phyloP scores from a whole-genome alignment of 2,888 invertebrate genomes.

The Drosophila rubida region DNA sequence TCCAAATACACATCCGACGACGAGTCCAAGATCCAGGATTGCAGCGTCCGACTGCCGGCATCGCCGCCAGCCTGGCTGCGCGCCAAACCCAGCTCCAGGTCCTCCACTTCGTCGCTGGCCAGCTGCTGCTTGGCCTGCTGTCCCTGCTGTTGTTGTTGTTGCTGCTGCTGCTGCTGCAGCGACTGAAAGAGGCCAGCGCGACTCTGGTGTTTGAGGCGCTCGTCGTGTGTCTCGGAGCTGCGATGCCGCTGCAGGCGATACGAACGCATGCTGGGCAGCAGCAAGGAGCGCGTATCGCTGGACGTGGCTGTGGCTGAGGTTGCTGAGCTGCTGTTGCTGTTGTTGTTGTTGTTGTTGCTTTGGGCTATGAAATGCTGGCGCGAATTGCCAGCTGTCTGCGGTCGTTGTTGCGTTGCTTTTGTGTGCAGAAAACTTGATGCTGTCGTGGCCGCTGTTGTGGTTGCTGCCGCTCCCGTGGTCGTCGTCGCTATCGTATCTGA shows the following conservation, averaged over 20 bases:
- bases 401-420: slow-evolving; percentile 36
- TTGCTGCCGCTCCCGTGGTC: slow-evolving; percentile 37
- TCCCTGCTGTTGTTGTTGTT: slow-evolving; percentile 46
- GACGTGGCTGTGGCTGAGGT: background rate
- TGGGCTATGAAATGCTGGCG: slow-evolving; percentile 58
- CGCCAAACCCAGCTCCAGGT: slow-evolving; percentile 72
- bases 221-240: slow-evolving; percentile 84
- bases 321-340: slow-evolving; percentile 11
- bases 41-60: slow-evolving; percentile 70
- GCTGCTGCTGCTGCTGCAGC: slow-evolving; percentile 78
- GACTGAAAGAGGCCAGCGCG: slow-evolving; percentile 75
- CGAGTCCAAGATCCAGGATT: slow-evolving; percentile 82
- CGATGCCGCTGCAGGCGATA: slow-evolving; percentile 84
- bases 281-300: background rate
- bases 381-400: slow-evolving; percentile 28
- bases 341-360: background rate
- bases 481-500: slow-evolving; percentile 74
- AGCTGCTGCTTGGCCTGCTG: slow-evolving; percentile 35
- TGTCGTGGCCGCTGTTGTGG: slow-evolving; percentile 38
- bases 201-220: slow-evolving; percentile 81
- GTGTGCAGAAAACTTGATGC: slow-evolving; percentile 77
- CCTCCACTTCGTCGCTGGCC: slow-evolving; percentile 67
- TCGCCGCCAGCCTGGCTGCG: slow-evolving; percentile 23
- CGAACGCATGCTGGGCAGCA: slow-evolving; percentile 51
- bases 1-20: slow-evolving; percentile 84